phyloP scores from a whole-genome alignment of 2,888 invertebrate genomes.

The Tetragonula carbonaria region DNA sequence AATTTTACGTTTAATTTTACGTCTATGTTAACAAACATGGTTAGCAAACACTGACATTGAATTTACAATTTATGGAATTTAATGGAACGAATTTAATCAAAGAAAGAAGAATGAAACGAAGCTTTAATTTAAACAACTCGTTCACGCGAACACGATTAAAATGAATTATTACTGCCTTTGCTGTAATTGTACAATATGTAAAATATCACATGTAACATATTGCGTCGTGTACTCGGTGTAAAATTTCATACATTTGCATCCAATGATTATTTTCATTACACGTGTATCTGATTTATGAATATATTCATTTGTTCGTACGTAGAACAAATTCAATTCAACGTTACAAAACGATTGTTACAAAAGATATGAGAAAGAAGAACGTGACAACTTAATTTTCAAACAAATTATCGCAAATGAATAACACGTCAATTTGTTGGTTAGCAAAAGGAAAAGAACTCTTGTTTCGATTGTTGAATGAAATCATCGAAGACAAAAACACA shows the following conservation, averaged over 20 bases:
- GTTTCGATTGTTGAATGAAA: conserved; percentile 6
- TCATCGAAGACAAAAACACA: conserved; percentile 7
- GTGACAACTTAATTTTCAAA: not conserved
- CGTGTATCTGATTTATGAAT: not conserved
- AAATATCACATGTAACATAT: not conserved
- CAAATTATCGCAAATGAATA: not conserved
- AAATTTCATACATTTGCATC: conserved; percentile 3
- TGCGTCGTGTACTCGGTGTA: not conserved
- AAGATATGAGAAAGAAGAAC: not conserved
- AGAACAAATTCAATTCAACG: not conserved
- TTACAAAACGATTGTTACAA: not conserved
- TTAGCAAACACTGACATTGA: not conserved
- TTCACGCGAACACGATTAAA: conserved; percentile 3
- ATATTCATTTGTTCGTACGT: not conserved
- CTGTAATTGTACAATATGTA: not conserved
- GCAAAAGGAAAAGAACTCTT: not conserved
- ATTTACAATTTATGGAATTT: not conserved
- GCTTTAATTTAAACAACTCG: not conserved
- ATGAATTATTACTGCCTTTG: not conserved
- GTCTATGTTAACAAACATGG: not conserved
- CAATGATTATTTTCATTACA: conserved; percentile 15
- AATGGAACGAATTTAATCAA: not conserved
- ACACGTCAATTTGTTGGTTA: not conserved
- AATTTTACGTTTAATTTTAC: not conserved
- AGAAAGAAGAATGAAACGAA: conserved; percentile 1